Conservation (phyloP, 2,113 vertebrate species). For the Oreochromis spilurus region DNA sequence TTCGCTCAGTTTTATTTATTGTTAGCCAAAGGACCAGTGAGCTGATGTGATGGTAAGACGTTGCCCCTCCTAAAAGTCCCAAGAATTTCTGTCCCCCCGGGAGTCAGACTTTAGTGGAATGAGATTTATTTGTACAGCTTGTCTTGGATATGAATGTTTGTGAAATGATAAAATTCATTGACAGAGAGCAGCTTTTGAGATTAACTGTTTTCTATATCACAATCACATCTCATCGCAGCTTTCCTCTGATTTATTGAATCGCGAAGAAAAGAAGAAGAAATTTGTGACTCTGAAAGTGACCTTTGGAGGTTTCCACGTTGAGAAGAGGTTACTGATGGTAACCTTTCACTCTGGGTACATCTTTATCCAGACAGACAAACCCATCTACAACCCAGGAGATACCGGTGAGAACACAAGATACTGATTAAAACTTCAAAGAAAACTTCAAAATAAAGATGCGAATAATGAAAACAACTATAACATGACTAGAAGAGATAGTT, state of each 20-base stretch:
- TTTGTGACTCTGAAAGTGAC: constrained; percentile 53
- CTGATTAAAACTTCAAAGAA: accelerated
- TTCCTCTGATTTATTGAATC: constrained; percentile 31
- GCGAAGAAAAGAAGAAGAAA: constrained; percentile 46
- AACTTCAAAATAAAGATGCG: neutral
- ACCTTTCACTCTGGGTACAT: constrained; percentile 71
- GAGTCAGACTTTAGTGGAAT: neutral
- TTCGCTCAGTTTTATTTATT: neutral
- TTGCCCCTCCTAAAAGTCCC: neutral
- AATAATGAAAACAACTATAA: neutral
- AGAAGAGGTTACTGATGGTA: constrained; percentile 43
- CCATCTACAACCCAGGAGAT: constrained; percentile 73
- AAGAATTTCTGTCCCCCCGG: neutral
- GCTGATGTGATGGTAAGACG: neutral
- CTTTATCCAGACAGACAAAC: constrained; percentile 76
- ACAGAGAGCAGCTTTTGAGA: neutral
- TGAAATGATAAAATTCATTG: neutral
- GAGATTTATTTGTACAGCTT: neutral
- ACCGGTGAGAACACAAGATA: constrained; percentile 37
- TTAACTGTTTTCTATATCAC: neutral
- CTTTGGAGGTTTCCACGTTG: constrained; percentile 8
- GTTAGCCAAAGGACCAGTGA: neutral
- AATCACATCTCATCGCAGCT: constrained; percentile 38
- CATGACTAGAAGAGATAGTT: neutral
- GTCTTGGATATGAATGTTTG: neutral